phyloP scores from a whole-genome alignment of 2,113 vertebrate genomes.

The Myrmecobius fasciatus region DNA sequence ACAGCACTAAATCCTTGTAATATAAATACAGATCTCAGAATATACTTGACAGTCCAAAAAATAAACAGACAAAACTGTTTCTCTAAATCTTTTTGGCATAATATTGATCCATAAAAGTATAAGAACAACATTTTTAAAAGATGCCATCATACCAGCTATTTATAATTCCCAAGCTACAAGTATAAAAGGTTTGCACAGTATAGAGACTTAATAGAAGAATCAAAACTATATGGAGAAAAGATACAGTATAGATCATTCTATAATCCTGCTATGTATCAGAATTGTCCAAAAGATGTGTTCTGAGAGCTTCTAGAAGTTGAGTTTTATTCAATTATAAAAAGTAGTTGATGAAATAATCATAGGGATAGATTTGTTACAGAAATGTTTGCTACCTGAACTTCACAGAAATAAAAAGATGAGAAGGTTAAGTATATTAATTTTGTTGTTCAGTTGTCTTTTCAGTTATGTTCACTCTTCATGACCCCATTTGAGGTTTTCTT shows the following conservation, averaged over 20 bases:
- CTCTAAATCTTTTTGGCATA: neutral
- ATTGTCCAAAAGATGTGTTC: neutral
- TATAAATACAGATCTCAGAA: neutral
- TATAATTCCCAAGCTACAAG: neutral
- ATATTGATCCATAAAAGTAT: neutral
- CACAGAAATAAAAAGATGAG: neutral
- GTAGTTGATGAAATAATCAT: neutral
- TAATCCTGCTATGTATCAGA: neutral
- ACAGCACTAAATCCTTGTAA: neutral
- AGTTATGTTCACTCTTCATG: neutral
- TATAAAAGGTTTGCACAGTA: neutral
- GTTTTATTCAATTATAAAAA: neutral
- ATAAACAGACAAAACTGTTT: neutral
- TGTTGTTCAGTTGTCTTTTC: neutral
- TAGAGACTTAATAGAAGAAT: neutral
- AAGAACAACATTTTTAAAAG: neutral
- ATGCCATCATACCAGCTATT: neutral
- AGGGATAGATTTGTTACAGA: neutral
- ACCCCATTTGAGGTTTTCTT: neutral
- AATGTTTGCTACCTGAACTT: neutral
- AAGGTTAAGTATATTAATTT: neutral
- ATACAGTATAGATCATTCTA: neutral
- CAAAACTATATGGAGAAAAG: neutral
- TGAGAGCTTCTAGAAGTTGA: neutral
- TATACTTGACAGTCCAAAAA: neutral